A percentile compares a stretch with the other conserved stretches of the same genome.
Evolutionary conservation across 2,888 invertebrate species (phyloP).

Genomic region (Digitonthophagus gazella): DNA sequence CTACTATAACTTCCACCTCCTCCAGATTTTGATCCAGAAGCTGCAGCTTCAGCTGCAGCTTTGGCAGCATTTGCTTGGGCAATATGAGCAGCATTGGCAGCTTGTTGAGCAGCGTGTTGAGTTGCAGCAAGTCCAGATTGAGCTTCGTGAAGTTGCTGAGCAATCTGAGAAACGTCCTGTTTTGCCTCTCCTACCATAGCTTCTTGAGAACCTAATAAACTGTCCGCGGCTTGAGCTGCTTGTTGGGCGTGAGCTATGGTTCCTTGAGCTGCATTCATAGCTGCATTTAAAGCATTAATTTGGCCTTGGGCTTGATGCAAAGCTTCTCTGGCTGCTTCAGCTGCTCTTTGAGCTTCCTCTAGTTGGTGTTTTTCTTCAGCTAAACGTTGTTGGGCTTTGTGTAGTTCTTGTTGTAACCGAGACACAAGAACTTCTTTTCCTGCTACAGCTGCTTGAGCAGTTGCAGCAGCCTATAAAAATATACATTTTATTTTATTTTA

Average conservation of each 20-base stretch:
- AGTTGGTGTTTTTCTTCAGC: constrained; percentile 71
- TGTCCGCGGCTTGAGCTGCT: constrained; percentile 69
- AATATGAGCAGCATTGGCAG: constrained; percentile 66
- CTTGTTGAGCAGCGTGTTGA: constrained; percentile 67
- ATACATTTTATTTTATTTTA: background rate
- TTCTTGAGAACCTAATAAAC: constrained; percentile 73
- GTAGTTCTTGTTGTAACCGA: constrained; percentile 68
- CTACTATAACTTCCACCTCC: constrained; percentile 57
- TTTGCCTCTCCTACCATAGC: constrained; percentile 75
- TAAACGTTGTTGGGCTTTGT: constrained; percentile 65
- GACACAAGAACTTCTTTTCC: constrained; percentile 57
- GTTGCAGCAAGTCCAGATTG: constrained; percentile 74
- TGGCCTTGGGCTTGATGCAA: constrained; percentile 54
- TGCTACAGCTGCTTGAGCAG: constrained; percentile 63
- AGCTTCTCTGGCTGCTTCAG: constrained; percentile 69
- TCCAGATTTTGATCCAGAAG: constrained; percentile 7
- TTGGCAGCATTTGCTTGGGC: constrained; percentile 75
- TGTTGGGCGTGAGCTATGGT: constrained; percentile 73
- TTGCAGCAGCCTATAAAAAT: constrained; percentile 60
- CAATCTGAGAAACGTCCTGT: constrained; percentile 63
- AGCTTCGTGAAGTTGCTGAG: constrained; percentile 66
- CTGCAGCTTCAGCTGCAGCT: constrained; percentile 53
- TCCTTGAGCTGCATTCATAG: constrained; percentile 72
- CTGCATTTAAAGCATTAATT: constrained; percentile 70
- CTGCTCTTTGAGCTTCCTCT: constrained; percentile 69